Conservation (phyloP, 2,113 vertebrate species). For the Pithys albifrons region DNA sequence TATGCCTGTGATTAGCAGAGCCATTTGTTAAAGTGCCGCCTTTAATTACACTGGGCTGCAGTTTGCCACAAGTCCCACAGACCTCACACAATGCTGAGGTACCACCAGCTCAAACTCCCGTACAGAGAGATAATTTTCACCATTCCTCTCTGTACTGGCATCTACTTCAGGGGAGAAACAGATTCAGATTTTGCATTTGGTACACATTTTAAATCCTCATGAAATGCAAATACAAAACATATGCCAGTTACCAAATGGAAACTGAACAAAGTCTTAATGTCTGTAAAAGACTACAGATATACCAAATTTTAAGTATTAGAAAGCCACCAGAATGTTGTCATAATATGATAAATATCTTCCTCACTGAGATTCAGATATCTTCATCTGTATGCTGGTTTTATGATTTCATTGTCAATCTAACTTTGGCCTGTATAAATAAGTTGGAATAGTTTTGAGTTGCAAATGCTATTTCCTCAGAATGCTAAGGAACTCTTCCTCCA, state of each 20-base stretch:
- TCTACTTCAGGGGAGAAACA: not conserved
- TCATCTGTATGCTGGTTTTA: not conserved
- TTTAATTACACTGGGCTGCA: not conserved
- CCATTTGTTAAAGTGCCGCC: not conserved
- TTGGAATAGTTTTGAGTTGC: not conserved
- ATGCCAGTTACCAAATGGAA: not conserved
- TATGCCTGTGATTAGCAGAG: not conserved
- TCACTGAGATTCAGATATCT: not conserved
- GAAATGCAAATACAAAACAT: not conserved
- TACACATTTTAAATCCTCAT: not conserved
- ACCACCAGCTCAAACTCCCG: not conserved
- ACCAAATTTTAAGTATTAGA: not conserved
- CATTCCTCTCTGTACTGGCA: not conserved
- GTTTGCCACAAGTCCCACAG: not conserved
- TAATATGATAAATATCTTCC: not conserved
- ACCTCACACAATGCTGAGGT: not conserved
- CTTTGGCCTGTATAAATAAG: not conserved
- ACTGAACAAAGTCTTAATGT: not conserved
- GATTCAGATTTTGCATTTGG: not conserved
- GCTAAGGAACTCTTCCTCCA: not conserved
- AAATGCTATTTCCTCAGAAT: not conserved
- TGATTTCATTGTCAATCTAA: not conserved
- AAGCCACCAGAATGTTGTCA: not conserved
- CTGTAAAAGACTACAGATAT: not conserved
- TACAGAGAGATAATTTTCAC: not conserved